A percentile compares a stretch with the other conserved stretches of the same genome.
phyloP scores from a whole-genome alignment of 2,113 vertebrate species.

The Psittacula cyanocephala region DNA sequence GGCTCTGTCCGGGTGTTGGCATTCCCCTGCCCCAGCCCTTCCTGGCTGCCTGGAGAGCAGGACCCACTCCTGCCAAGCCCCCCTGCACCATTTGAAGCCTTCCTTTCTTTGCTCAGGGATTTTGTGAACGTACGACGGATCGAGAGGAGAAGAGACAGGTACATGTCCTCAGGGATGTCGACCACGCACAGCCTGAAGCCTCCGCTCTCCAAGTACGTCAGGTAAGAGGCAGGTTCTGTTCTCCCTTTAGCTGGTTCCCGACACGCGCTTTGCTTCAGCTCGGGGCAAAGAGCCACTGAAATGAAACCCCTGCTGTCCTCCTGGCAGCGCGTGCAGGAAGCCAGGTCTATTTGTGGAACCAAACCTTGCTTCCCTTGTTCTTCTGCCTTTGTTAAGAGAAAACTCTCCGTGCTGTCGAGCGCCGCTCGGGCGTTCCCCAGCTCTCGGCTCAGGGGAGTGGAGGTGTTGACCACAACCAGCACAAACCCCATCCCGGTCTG shows the following conservation, averaged over 20 bases:
- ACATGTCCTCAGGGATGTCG: constrained; percentile 90
- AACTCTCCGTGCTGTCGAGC: neutral
- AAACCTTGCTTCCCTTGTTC: constrained; percentile 37
- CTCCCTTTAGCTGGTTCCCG: neutral
- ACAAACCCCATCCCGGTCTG: neutral
- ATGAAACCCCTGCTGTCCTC: constrained; percentile 18
- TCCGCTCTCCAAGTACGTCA: constrained; percentile 84
- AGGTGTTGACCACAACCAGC: neutral
- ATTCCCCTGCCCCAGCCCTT: neutral
- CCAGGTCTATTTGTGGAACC: constrained; percentile 26
- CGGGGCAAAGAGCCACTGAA: neutral
- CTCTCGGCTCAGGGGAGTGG: neutral
- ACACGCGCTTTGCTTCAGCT: neutral
- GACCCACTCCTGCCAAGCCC: neutral
- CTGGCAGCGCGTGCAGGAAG: constrained; percentile 49
- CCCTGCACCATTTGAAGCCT: rapidly evolving
- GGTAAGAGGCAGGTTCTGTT: constrained; percentile 73
- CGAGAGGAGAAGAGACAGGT: constrained; percentile 88
- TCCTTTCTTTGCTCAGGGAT: constrained; percentile 77
- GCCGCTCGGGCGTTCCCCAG: constrained; percentile 16
- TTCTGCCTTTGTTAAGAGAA: constrained; percentile 51
- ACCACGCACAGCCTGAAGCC: constrained; percentile 86
- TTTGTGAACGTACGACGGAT: constrained; percentile 95
- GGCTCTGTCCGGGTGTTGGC: neutral
- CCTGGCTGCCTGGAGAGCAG: neutral